phyloP scores from a whole-genome alignment of 2,797 vertebrate genomes.

The Gallinago stenura region DNA sequence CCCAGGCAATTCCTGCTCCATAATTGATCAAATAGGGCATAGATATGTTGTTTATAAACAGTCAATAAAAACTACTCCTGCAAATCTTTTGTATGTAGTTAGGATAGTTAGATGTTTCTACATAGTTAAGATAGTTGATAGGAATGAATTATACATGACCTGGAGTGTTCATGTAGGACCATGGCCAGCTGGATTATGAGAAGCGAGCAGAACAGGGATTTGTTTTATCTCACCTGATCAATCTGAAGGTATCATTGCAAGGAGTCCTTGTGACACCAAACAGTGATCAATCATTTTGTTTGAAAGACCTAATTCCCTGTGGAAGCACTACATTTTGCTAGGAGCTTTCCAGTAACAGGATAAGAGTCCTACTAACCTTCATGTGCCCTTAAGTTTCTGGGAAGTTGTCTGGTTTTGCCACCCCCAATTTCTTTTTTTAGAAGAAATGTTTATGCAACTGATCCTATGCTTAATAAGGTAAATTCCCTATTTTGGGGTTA shows the following conservation, averaged over 20 bases:
- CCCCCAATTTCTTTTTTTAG: neutral
- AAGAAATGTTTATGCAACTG: neutral
- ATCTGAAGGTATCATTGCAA: neutral
- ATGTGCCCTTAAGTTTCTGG: neutral
- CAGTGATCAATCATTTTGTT: fast-evolving
- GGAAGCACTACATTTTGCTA: neutral
- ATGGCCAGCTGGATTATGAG: neutral
- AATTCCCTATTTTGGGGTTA: neutral
- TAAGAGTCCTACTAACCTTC: neutral
- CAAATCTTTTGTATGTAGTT: neutral
- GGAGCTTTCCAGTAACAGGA: neutral
- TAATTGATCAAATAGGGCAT: neutral
- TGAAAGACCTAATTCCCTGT: neutral
- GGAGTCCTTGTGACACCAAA: neutral
- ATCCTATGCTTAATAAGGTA: neutral
- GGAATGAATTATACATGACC: neutral
- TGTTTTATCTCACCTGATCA: neutral
- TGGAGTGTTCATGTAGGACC: neutral
- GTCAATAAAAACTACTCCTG: neutral
- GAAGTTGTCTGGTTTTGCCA: neutral
- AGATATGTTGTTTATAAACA: neutral
- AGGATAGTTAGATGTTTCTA: neutral
- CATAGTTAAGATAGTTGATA: neutral
- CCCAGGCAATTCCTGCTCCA: neutral
- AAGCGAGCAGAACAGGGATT: neutral